Base-by-base conservation (phyloP, 2,797 vertebrate species). In the Muscicapa comitata region DNA sequence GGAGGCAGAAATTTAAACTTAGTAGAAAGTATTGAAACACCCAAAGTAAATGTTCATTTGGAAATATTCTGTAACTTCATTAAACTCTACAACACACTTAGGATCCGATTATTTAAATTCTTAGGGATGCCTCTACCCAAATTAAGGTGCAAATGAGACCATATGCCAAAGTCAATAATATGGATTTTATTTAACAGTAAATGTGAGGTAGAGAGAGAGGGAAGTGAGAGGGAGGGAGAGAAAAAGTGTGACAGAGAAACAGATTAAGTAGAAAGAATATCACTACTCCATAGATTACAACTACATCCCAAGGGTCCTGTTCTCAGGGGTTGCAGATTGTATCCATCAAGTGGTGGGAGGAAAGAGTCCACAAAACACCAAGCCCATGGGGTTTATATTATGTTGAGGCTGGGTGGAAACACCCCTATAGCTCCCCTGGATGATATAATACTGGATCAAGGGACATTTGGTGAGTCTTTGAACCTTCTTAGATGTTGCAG, bases 351-450 rank as follows among this genome's bases (percentile, higher is more conserved):
- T 17, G n/a, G 16, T 53, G 13, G 16, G 3, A 61, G 24, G 24
- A 61, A 38, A 59, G 13, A 59, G 9, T 20, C 28, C 38, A 29
- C 16, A 33, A 8, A 61, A 29, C 29, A 38, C 11, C 29, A 76
- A 23, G 13, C 25, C 45, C 29, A 5, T 14, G 47, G 23, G 18
- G 11, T 76, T 38, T 53, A 59, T 14, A 33, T 45, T 51, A 38
- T 24, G 19, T 24, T 45, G 28, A 61, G 33, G 5, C 5, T 45
- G 9, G 7, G 13, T 76, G 33, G 29, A 76, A 85, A 19, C 4
- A 6, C 3, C 8, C 38, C 47, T 0, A 0, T 24, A 25, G 17
- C 19, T 85, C 16, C 38, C 29, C 54, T 53, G 38, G 24, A 45
- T 38, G 7, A 61, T 11, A 17, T 17, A 38, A 33, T 20, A 20